Conservation (phyloP, 2,113 vertebrate species). For the Egretta garzetta region DNA sequence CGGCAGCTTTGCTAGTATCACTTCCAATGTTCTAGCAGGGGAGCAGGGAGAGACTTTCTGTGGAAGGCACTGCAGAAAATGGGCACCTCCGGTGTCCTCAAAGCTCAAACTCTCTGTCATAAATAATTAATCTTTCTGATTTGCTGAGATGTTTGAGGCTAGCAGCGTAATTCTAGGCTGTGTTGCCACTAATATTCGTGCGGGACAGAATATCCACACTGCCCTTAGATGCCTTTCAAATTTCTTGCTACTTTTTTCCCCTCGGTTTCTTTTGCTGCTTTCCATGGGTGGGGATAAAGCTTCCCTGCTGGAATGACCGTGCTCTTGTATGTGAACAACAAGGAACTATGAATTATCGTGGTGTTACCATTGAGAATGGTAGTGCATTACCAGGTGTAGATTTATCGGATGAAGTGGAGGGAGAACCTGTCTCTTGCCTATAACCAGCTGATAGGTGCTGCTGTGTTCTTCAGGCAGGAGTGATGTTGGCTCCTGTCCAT, state of each 20-base stretch:
- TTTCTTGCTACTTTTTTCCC: neutral
- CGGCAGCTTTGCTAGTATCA: neutral
- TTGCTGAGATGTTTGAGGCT: neutral
- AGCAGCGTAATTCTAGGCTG: neutral
- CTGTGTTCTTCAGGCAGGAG: neutral
- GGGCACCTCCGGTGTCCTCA: neutral
- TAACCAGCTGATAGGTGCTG: neutral
- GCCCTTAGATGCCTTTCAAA: neutral
- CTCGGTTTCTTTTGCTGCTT: neutral
- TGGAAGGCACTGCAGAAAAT: neutral
- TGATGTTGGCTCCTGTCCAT: neutral
- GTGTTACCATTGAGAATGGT: neutral
- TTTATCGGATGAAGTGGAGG: rapidly evolving
- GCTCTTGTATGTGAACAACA: neutral
- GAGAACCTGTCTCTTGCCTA: neutral
- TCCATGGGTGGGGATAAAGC: too few relatives aligned
- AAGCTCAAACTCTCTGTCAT: neutral
- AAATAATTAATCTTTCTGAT: neutral
- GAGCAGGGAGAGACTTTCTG: neutral
- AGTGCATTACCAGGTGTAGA: neutral
- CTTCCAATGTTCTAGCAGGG: neutral
- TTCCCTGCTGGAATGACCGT: neutral
- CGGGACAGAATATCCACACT: neutral
- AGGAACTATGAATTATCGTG: neutral
- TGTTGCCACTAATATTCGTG: neutral